Evolutionary conservation across 2,888 invertebrate species (phyloP), one percentile per base, ranked within the genome.

Genomic region (Phanerotoma sp.): DNA sequence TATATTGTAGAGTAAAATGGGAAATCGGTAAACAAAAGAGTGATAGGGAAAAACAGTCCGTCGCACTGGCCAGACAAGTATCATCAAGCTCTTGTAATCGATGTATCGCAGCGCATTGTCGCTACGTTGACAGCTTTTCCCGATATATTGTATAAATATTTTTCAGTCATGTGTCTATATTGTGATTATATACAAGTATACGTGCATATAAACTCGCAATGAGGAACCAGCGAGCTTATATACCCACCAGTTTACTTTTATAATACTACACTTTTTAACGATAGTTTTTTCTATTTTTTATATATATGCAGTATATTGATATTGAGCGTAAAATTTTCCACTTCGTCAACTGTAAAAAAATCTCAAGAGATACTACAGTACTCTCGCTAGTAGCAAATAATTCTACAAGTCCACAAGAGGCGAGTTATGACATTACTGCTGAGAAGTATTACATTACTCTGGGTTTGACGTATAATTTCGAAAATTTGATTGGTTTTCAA

Each of bases 51-150:
- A n/a, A n/a, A n/a, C n/a, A n/a, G n/a, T n/a, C n/a, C n/a, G n/a
- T n/a, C n/a, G n/a, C n/a, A n/a, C n/a, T n/a, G n/a, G 35, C 49
- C 38, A 49, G 38, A 51, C 45, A 51, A 51, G 51, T 51, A 37
- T 51, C 45, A 51, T 51, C n/a, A n/a, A n/a, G 45, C 51, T 51
- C 51, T 44, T 51, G 51, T 51, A 41, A 51, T 51, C 38, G 51
- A 51, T 51, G 51, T 45, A 32, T 51, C 22, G 28, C 37, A 25
- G 45, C 45, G n/a, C n/a, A n/a, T 45, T 51, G 45, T 45, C 51
- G 37, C 28, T 13, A 25, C 45, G 16, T 44, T 44, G 44, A 44
- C 44, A 44, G 28, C 16, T 42, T 22, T 15, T 21, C 21, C 15
- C 42, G n/a, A 25, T 20, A 13, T 25, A 13, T 15, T 44, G 15